Evolutionary conservation across 2,113 vertebrate species (phyloP).

Genomic region (Oryzias celebensis): DNA sequence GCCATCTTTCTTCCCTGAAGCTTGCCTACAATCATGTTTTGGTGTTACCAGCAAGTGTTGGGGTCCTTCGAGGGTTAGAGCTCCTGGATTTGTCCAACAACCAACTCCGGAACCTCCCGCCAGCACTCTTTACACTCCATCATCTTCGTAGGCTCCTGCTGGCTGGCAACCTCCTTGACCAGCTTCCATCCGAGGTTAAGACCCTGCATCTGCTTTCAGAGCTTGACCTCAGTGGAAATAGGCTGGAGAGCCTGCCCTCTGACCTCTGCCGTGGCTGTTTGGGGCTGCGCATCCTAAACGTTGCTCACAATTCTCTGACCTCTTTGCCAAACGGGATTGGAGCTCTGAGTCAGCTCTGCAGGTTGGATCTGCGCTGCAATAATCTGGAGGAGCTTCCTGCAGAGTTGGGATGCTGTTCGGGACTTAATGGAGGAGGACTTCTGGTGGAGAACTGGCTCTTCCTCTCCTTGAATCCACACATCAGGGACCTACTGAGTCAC

Average conservation of each 20-base stretch:
- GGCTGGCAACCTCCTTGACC: slow-evolving; percentile 71
- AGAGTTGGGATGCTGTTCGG: slow-evolving; percentile 69
- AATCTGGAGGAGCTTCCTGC: slow-evolving; percentile 72
- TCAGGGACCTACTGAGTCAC: slow-evolving; percentile 60
- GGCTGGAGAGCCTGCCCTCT: slow-evolving; percentile 68
- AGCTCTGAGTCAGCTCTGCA: slow-evolving; percentile 58
- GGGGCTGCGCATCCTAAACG: slow-evolving; percentile 67
- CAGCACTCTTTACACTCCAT: slow-evolving; percentile 72
- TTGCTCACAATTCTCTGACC: slow-evolving; percentile 70
- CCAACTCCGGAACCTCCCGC: slow-evolving; percentile 71
- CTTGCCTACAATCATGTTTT: slow-evolving; percentile 73
- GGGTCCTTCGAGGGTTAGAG: slow-evolving; percentile 71
- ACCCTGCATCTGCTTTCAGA: slow-evolving; percentile 65
- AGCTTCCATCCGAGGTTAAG: slow-evolving; percentile 68
- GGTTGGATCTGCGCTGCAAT: slow-evolving; percentile 75
- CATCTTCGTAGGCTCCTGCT: slow-evolving; percentile 73
- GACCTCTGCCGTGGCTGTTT: slow-evolving; percentile 69
- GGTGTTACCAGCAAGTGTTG: slow-evolving; percentile 63
- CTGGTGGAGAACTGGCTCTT: slow-evolving; percentile 76
- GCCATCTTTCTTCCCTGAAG: slow-evolving; percentile 68
- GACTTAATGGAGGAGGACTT: slow-evolving; percentile 71
- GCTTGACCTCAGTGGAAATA: slow-evolving; percentile 75
- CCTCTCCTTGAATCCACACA: slow-evolving; percentile 62
- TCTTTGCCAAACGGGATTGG: slow-evolving; percentile 57
- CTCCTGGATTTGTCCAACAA: slow-evolving; percentile 76